phyloP scores from a whole-genome alignment of 2,113 vertebrate genomes.

The Dryoscopus gambensis region DNA sequence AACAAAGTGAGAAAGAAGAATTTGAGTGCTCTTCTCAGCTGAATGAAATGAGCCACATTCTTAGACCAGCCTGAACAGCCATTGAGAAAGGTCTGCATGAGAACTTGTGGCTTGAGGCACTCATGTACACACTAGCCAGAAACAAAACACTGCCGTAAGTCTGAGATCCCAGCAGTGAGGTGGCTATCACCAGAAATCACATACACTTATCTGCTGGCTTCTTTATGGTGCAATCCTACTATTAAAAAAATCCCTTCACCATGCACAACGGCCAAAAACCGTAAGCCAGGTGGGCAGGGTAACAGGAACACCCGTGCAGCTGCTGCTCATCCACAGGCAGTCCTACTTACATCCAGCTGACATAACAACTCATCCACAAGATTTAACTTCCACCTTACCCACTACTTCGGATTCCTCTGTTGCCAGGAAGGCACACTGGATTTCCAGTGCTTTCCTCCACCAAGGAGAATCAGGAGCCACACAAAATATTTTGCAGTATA shows the following conservation, averaged over 20 bases:
- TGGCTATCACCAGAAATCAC: neutral
- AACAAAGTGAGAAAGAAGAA: neutral
- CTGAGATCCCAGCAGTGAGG: neutral
- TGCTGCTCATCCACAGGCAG: neutral
- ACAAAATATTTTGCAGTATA: accelerated
- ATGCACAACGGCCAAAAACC: accelerated
- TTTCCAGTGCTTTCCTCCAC: neutral
- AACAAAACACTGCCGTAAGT: neutral
- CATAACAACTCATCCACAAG: accelerated
- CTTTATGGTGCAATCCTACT: neutral
- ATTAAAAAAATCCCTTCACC: neutral
- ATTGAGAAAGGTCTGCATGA: neutral
- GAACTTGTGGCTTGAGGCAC: accelerated
- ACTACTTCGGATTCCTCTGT: accelerated
- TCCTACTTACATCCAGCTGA: neutral
- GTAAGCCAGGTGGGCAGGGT: neutral
- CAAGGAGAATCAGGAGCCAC: neutral
- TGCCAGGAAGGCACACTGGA: neutral
- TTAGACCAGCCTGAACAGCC: neutral
- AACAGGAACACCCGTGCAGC: accelerated
- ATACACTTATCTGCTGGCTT: neutral
- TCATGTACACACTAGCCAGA: accelerated
- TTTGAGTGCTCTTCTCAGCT: neutral
- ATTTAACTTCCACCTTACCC: neutral
- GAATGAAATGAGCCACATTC: neutral